Evolutionary conservation across 2,797 vertebrate genomes (phyloP), one percentile per base, ranked within the genome.

Genomic region (Sebastes reedi): DNA sequence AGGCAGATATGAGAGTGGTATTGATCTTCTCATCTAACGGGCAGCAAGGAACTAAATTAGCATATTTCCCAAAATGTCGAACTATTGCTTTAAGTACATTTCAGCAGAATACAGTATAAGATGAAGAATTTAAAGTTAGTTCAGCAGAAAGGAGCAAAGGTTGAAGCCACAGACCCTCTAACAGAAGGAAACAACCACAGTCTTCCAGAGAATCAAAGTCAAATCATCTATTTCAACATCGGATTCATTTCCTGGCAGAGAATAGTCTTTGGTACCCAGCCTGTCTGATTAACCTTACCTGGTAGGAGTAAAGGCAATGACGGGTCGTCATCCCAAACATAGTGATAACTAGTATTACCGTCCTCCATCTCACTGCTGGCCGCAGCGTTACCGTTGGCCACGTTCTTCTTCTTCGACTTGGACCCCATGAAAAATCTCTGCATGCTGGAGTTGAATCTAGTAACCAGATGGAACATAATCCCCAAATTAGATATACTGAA

Each of bases 241-340:
- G 2, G 30, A 73, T 56, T 81, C 1, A 74, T 25, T 74, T 69
- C 13, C 20, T 50, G 30, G 50, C 59, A 83, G 75, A 50, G 60
- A 46, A 34, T 3, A 77, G 16, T 76, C 13, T 66, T 55, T 52
- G 56, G 65, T n/a, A 13, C 60, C 39, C 84, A 56, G 87, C 97
- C 97, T 97, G 98, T 98, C 98, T 98, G 97, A 96, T 98, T 97
- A 99, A 95, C 97, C 97, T 99, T 97, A 99, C 98, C 98, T 99
- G 92, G 70, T 80, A 93, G 76, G 70, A 98, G 92, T 72, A 98
- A 96, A 84, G 97, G 97, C 87, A 96, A 87, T 80, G 97, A 96
- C 71, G 96, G 96, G 90, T 99, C 91, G 87, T 99, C 95, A 91
- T 97, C 97, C 95, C 91, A 96, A 95, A 94, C 93, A 97, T 89